Evolutionary conservation across 2,113 vertebrate genomes (phyloP).

Genomic region (Nanorana parkeri): DNA sequence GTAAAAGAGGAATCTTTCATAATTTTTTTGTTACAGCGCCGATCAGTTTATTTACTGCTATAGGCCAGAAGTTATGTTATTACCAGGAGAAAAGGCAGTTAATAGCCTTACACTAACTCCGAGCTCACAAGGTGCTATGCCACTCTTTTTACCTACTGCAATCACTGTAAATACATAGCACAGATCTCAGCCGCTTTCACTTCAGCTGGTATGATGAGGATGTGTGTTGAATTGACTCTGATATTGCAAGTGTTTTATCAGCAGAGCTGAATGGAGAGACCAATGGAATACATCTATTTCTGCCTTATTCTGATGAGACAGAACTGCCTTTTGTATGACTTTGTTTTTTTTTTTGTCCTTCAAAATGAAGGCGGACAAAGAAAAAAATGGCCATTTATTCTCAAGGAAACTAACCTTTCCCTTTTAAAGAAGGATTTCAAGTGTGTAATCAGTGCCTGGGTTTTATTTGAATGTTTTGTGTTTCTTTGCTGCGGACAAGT

Average conservation of each 20-base stretch:
- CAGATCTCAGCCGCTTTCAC: background rate
- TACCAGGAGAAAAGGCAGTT: background rate
- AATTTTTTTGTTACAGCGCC: constrained; percentile 10
- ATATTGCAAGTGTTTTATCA: background rate
- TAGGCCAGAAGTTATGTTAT: constrained; percentile 13
- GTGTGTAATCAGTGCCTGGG: too few species aligned
- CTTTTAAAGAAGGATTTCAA: too few species aligned
- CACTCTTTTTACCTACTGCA: background rate
- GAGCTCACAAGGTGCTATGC: background rate
- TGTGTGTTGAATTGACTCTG: background rate
- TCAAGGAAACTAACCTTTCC: too few species aligned
- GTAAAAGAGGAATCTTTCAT: constrained; percentile 36
- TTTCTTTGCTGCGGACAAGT: too few species aligned
- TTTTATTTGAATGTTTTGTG: too few species aligned
- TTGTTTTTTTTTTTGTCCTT: too few species aligned
- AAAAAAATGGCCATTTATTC: too few species aligned
- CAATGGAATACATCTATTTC: background rate
- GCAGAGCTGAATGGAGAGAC: background rate
- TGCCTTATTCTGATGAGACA: too few species aligned
- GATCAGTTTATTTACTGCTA: constrained; percentile 39
- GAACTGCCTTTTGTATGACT: too few species aligned
- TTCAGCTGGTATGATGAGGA: background rate
- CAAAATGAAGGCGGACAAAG: too few species aligned
- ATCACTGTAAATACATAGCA: background rate
- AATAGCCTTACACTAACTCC: constrained; percentile 20